phyloP scores from a whole-genome alignment of 2,797 vertebrate genomes.

The Nyctalus aviator region DNA sequence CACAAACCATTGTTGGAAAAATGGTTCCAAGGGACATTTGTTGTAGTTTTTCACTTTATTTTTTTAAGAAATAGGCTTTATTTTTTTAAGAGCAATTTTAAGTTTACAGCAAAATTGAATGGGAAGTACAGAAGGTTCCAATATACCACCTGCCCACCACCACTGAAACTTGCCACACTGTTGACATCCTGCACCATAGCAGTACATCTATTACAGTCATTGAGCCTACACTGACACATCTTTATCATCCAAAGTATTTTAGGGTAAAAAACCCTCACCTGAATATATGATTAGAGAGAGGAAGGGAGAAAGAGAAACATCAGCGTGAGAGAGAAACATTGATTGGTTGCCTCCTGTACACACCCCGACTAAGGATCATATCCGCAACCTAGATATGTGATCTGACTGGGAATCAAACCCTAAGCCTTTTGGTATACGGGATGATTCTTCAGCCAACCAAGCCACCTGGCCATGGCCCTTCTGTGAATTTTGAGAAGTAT shows the following conservation, averaged over 20 bases:
- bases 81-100: constrained; percentile 1
- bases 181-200: fast-evolving
- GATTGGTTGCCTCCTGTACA: background rate
- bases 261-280: background rate
- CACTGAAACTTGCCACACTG: fast-evolving
- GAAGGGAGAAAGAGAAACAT: background rate
- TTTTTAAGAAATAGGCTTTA: background rate
- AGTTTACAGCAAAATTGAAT: constrained; percentile 17
- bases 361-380: background rate
- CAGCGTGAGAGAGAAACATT: background rate
- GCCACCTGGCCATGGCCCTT: background rate
- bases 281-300: background rate
- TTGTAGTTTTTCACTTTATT: background rate
- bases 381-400: background rate
- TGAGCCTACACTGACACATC: no score
- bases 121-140: background rate
- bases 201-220: fast-evolving
- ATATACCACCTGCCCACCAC: background rate
- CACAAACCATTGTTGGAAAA: constrained; percentile 22
- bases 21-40: constrained; percentile 1
- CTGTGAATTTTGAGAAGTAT: background rate
- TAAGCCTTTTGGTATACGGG: background rate
- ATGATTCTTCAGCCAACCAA: background rate
- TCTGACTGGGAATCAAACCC: background rate
- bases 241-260: background rate